A percentile compares a stretch with the other conserved stretches of the same genome.
phyloP scores from a whole-genome alignment of 2,888 invertebrate genomes.

The Callinectes sapidus region DNA sequence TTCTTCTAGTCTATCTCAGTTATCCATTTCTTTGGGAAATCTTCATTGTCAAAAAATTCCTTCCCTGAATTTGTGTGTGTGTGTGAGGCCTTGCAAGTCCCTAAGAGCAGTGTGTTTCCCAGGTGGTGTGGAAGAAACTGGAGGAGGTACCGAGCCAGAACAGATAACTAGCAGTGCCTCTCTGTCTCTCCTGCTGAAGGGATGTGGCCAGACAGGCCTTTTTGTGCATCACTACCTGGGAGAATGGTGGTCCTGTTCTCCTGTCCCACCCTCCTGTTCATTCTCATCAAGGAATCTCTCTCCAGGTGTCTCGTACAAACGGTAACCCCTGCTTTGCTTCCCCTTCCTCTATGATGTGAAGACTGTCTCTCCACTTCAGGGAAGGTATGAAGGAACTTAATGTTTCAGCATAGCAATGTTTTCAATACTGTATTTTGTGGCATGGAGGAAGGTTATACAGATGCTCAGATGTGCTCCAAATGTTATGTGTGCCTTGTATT shows the following conservation, averaged over 20 bases:
- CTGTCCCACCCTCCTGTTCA: neutral
- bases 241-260: neutral
- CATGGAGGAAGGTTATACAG: neutral
- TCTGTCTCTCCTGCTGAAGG: neutral
- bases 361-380: neutral
- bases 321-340: constrained; percentile 14
- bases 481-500: neutral
- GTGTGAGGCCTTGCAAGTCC: neutral
- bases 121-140: constrained; percentile 72
- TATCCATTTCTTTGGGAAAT: neutral
- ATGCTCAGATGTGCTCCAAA: neutral
- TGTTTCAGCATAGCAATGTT: neutral
- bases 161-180: constrained; percentile 51
- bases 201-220: neutral
- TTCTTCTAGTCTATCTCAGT: neutral
- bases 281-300: constrained; percentile 31
- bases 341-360: constrained; percentile 18
- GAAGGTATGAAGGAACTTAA: neutral
- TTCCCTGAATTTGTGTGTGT: neutral
- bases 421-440: constrained; percentile 15
- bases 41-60: too few relatives aligned
- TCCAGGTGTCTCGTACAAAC: constrained; percentile 31
- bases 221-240: neutral
- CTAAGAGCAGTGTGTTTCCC: neutral
- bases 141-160: constrained; percentile 69